These are phyloP conservation scores for Lasioglossum vierecki DNA, from an alignment of 2,888 invertebrate species.

Conservation along the genomic window DNA sequence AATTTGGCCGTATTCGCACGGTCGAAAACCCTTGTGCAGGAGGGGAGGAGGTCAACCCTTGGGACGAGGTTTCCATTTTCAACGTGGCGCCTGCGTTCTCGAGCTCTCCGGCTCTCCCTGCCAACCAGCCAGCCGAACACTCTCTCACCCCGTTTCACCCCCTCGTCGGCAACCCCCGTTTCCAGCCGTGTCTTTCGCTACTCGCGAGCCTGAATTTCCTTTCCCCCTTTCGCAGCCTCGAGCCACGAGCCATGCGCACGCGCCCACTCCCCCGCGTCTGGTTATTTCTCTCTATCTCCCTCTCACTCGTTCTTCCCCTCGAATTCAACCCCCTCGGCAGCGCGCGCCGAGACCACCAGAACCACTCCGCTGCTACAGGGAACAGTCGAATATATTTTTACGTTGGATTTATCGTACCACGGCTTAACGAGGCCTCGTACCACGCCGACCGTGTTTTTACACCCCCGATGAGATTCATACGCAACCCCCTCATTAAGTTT, in stretches of 20 bases:
- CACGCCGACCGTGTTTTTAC: background rate
- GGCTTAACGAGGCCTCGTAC: constrained; percentile 1
- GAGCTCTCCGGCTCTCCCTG: constrained; percentile 33
- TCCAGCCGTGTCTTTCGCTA: constrained; percentile 27
- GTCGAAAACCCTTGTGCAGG: constrained; percentile 55
- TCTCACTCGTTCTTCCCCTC: constrained; percentile 14
- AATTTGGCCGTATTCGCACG: constrained; percentile 67
- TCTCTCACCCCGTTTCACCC: constrained; percentile 23
- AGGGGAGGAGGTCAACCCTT: constrained; percentile 54
- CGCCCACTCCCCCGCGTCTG: constrained; percentile 45
- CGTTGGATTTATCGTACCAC: constrained; percentile 13
- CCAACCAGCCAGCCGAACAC: constrained; percentile 43
- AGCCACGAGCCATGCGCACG: constrained; percentile 38
- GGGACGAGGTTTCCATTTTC: constrained; percentile 61
- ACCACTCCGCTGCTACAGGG: background rate
- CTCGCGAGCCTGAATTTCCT: constrained; percentile 28
- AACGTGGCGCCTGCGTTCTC: constrained; percentile 60
- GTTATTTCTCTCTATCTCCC: constrained; percentile 15
- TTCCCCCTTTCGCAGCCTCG: constrained; percentile 20
- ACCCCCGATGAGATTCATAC: background rate
- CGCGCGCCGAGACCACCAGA: constrained; percentile 16
- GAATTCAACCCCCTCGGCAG: constrained; percentile 33
- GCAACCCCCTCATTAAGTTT: constrained; percentile 2
- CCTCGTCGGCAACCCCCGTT: constrained; percentile 8
- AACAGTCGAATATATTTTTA: constrained; percentile 39